Evolutionary conservation across 2,888 invertebrate genomes (phyloP), one percentile per base, ranked within the genome.

Genomic region (Himalopsyche japonica): DNA sequence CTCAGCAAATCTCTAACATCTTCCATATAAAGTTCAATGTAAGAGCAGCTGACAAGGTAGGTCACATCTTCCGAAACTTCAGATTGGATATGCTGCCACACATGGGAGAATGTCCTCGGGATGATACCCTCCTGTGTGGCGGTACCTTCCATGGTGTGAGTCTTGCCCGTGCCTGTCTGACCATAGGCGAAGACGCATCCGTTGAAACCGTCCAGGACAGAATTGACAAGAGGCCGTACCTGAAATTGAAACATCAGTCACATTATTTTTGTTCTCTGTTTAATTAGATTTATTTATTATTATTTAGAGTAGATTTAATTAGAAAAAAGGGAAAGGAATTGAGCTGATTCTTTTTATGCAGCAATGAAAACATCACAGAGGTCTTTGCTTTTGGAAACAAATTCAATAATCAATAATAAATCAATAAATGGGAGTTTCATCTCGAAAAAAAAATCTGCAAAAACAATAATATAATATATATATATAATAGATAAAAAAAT

Each of bases 141-240:
- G 76, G 93, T 90, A 27, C 97, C 97, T 92, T 95, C 95, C 95
- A 95, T 95, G 15, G 95, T 95, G 90, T 94, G 95, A 12, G 95
- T 95, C 90, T 95, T 95, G 81, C 99, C 99, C 0, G 99, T 99
- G 86, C 99, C 99, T 0, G 99, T 99, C 92, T 99, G 99, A 0
- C 99, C 99, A 91, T 99, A 99, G 0, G 99, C 99, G 93, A 99
- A 99, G 88, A 99, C 98, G 88, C 99, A 99, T 18, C 99, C 99
- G 91, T 99, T 99, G 91, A 99, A 99, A 1, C 99, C 99, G 89
- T 97, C 96, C 86, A 99, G 93, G 6, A 99, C 99, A 0, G 98
- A 98, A 87, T 98, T 95, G 30, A 99, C 98, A 88, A 99, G 91
- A 0, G 98, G 98, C 79, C 98, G 95, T 82, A 99, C 92, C 92